Evolutionary conservation across 2,113 vertebrate genomes (phyloP), one percentile per base, ranked within the genome.

Genomic region (Amia ocellicauda): DNA sequence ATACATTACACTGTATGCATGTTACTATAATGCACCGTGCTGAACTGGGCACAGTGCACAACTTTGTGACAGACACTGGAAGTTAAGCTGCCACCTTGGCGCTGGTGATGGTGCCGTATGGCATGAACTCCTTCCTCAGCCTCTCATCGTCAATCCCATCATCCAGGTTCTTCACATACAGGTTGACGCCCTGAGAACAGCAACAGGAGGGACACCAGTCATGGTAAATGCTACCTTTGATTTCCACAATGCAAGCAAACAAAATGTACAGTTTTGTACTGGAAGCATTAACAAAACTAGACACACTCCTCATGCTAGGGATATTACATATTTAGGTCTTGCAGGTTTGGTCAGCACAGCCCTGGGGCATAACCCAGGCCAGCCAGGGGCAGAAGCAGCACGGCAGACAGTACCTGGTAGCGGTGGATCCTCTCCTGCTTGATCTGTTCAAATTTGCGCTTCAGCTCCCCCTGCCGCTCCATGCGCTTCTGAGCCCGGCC

Each of bases 91-190:
- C 13, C 13, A 98, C 96, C 93, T 99, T 99, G 7, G 94, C 94
- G 27, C 97, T 99, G 41, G 97, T 99, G 69, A 99, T 99, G 66
- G 90, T 92, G 40, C 96, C 96, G 0, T 95, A 98, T 0, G 94
- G 93, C n/a, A 93, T 84, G 65, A 99, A 99, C 66, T 97, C 96
- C 67, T 94, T 95, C 74, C 93, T 84, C 68, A 99, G 86, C 52
- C 84, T 90, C 60, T 98, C 94, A 0, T 99, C 94, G 0, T 94
- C 87, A 29, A 99, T 94, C 24, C 86, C 85, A 19, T 99, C 96
- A 19, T 98, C 94, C 78, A 99, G 74, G 72, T 99, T 99, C 85
- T 99, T 99, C 69, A 98, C 94, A 1, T 99, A 99, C 3, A 99
- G 79, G 81, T 99, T 99, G 45, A 99, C 95, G 0, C 97, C 97